Evolutionary conservation across 2,113 vertebrate species (phyloP), one percentile per base, ranked within the genome.

Genomic region (Ancistrus triradiatus): DNA sequence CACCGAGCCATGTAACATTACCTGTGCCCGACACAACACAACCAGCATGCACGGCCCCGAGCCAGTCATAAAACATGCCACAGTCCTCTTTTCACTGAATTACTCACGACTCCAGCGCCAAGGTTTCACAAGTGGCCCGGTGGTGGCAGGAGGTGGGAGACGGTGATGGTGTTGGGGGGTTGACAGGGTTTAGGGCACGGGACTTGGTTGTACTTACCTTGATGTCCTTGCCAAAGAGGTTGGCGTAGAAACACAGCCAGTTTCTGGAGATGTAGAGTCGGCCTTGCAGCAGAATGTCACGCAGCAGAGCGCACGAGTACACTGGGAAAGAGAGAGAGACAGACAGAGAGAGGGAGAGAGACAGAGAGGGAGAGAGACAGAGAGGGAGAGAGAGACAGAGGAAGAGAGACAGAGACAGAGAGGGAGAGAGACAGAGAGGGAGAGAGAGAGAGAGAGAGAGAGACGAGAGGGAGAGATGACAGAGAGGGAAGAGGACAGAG

Each of bases 171-270:
- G 35, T 37, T 11, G 6, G 19, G 9, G 4, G 31, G 13, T 21
- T 10, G n/a, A 8, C 6, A 11, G 35, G 35, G 21, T 7, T 11
- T 7, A 24, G 7, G 33, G 49, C 44, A n/a, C 38, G 17, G 43
- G 22, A 18, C 13, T 1, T 15, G 42, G 7, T 13, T n/a, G 53
- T 33, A 18, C 58, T 66, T 82, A 98, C 95, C 94, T 98, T 98
- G 76, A 97, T 90, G 79, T 98, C 95, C 76, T 94, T 96, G 78
- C 94, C 94, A 0, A 98, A 98, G 79, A 98, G 90, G 85, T 92
- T 95, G 72, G 95, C 91, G 0, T 97, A 91, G 85, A 98, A 98
- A 84, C 95, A 98, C 75, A 98, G 85, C 95, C 95, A 98, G 84
- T 95, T 93, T 73, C 89, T 88, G 63, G 95, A 98, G 77, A 98